These are phyloP conservation scores for Rotaria macrura DNA, from an alignment of 2,888 invertebrate species.

Conservation along the genomic window DNA sequence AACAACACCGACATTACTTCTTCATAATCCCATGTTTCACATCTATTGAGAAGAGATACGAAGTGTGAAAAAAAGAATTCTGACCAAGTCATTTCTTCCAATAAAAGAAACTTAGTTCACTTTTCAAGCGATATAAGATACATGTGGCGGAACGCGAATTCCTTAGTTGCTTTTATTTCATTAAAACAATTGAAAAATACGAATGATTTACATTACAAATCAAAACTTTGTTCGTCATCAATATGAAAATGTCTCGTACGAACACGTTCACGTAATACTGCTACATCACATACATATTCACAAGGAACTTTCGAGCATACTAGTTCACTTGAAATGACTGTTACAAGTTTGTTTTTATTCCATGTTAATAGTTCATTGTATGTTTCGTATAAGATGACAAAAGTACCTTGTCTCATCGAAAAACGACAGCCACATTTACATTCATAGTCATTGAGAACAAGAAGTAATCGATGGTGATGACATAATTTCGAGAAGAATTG, in stretches of 20 bases:
- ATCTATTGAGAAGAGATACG: too few relatives aligned
- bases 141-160: too few relatives aligned
- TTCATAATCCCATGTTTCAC: too few relatives aligned
- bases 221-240: constrained; percentile 8
- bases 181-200: too few relatives aligned
- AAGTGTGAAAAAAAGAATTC: too few relatives aligned
- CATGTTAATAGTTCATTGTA: not conserved
- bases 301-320: not conserved
- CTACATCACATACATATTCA: not conserved
- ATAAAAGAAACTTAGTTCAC: too few relatives aligned
- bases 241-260: not conserved
- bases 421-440: constrained; percentile 17
- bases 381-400: not conserved
- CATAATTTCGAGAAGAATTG: not conserved
- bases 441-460: not conserved
- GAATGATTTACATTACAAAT: too few relatives aligned
- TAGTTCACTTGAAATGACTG: not conserved
- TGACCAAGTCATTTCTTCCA: too few relatives aligned
- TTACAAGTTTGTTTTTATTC: not conserved
- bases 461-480: not conserved
- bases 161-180: too few relatives aligned
- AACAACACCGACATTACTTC: too few relatives aligned
- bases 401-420: not conserved
- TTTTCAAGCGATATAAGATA: too few relatives aligned
- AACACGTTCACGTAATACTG: not conserved